phyloP scores from a whole-genome alignment of 1,140 invertebrate species.

The Melitaea cinxia region DNA sequence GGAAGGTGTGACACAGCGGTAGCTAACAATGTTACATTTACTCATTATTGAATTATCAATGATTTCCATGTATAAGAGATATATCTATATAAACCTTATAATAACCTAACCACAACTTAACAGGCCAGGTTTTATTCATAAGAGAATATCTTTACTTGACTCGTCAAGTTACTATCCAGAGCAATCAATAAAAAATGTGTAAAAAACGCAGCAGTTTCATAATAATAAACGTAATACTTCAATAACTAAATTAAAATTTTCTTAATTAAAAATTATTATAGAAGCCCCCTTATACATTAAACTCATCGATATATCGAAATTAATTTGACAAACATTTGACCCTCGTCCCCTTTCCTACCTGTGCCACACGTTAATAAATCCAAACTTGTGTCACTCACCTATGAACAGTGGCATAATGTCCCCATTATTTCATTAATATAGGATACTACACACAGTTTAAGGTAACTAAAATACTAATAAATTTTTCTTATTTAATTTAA shows the following conservation, averaged over 20 bases:
- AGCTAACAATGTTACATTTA: neutral
- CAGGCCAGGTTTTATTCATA: too few species aligned
- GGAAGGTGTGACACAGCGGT: conserved; percentile 75
- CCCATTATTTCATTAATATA: conserved; percentile 2
- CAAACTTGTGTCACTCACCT: conserved; percentile 80
- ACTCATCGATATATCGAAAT: neutral
- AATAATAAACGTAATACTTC: too few species aligned
- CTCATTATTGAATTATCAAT: neutral
- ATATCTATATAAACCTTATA: too few species aligned
- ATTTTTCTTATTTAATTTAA: conserved; percentile 15
- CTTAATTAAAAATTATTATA: too few species aligned
- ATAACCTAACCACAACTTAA: too few species aligned
- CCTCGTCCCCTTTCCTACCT: conserved; percentile 71
- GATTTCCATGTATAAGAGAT: neutral
- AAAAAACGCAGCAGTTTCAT: too few species aligned
- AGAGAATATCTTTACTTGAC: too few species aligned
- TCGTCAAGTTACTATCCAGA: too few species aligned
- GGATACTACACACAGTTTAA: neutral
- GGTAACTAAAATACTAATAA: conserved; percentile 14
- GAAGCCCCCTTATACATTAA: neutral
- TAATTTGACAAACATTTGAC: conserved; percentile 4
- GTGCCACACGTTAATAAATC: conserved; percentile 70
- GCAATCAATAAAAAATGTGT: too few species aligned
- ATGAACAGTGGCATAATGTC: conserved; percentile 29
- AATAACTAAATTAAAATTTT: too few species aligned